Percentiles rank a stretch among this genome's conserved stretches.
These are phyloP conservation scores for Drosophila meridiana DNA, from an alignment of 2,888 invertebrate genomes.

Conservation along the genomic window DNA sequence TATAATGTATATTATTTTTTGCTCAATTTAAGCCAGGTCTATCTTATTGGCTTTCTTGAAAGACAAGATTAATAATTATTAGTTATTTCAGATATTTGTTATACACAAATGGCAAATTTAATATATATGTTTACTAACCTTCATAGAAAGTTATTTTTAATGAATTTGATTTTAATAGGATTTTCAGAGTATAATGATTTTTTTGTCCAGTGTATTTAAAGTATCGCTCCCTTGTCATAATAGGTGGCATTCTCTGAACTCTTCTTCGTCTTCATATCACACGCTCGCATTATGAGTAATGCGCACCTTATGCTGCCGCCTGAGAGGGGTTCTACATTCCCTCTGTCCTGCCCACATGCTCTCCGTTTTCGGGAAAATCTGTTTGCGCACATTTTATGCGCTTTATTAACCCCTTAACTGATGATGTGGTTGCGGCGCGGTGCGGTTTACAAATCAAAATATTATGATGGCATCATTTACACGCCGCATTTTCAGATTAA, in stretches of 20 bases:
- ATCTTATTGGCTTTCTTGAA: too few relatives aligned
- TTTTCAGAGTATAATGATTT: background rate
- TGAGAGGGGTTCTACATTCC: conserved; percentile 62
- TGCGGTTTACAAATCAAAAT: conserved; percentile 75
- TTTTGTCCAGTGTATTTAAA: background rate
- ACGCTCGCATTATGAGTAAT: conserved; percentile 80
- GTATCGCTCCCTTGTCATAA: conserved; percentile 8
- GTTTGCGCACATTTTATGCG: conserved; percentile 63
- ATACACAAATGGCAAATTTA: too few relatives aligned
- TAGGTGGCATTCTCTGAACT: conserved; percentile 31
- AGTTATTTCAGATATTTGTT: too few relatives aligned
- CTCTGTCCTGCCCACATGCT: background rate
- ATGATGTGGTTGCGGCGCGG: conserved; percentile 57
- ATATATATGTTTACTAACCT: background rate
- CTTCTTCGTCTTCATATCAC: conserved; percentile 50
- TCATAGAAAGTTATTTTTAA: too few relatives aligned
- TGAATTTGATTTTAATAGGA: too few relatives aligned
- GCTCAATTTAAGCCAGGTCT: too few relatives aligned
- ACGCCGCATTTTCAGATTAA: conserved; percentile 80
- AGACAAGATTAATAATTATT: too few relatives aligned
- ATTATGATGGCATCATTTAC: conserved; percentile 83
- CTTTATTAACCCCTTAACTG: conserved; percentile 81
- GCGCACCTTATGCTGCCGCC: conserved; percentile 82
- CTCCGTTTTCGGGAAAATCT: conserved; percentile 35
- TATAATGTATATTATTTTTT: too few relatives aligned